Evolutionary conservation across 2,888 invertebrate genomes (phyloP), one percentile per base, ranked within the genome.

Genomic region (Melangyna quadrimaculata): DNA sequence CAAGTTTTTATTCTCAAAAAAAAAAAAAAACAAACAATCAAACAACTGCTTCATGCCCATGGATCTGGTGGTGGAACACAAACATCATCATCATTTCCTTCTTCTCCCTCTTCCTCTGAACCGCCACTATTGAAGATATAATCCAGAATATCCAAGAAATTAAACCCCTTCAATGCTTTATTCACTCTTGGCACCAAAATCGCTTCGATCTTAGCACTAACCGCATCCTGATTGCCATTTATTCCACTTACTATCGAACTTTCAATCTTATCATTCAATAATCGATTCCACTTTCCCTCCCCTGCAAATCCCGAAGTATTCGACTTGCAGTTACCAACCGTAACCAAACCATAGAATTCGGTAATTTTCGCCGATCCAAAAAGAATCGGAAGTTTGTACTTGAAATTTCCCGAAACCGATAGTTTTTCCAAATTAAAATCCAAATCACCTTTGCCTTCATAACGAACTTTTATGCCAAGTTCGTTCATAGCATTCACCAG

Each of bases 191-290:
- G 90, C 12, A 90, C 89, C 9, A 88, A 80, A 4, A 53, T 27
- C 8, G 40, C 77, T 69, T 90, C 88, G 14, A 89, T 86, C 48
- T 88, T 87, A 0, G 87, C 70, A 22, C 89, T 88, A 0, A 90
- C 72, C 12, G 88, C 87, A 0, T 91, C 88, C 17, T 90, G 89
- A 87, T 91, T 91, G 8, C 90, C 91, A 81, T 91, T 91, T 40
- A 91, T 87, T 9, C 88, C 88, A 40, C 89, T 61, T 57, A 84
- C 83, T 24, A 91, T 75, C 70, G 89, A 89, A 71, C 90, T 90
- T 78, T 90, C 91, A 69, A 91, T 78, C 37, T 90, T 70, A 17
- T 90, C 88, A 79, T 91, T 91, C 2, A 90, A 29, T 65, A 89
- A 88, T 9, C 88, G 87, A 73, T 91, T 91, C 59, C 89, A 61